Evolutionary conservation across 2,888 invertebrate genomes (phyloP).

Genomic region (Melangyna quadrimaculata): DNA sequence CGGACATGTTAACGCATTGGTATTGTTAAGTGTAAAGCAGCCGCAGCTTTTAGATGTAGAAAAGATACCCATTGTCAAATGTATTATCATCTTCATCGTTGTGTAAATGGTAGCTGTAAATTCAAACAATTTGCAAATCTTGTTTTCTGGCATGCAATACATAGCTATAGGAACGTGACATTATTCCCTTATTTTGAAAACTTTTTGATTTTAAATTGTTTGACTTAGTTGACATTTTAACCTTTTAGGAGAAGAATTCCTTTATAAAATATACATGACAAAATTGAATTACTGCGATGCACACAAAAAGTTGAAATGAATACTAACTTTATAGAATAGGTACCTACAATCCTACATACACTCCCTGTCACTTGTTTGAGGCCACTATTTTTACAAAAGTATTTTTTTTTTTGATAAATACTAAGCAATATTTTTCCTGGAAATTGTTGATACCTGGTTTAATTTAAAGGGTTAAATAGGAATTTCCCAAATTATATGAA

Average conservation of each 20-base stretch:
- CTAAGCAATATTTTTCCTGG: no score
- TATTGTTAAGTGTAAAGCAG: slow-evolving; percentile 11
- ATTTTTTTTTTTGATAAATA: no score
- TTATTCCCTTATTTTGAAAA: not conserved
- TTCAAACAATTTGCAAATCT: slow-evolving; percentile 47
- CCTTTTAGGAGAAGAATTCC: not conserved
- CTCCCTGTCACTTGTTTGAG: no score
- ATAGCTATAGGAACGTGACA: not conserved
- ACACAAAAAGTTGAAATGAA: no score
- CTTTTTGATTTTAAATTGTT: not conserved
- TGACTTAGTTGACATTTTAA: not conserved
- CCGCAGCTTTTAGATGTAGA: not conserved
- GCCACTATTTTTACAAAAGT: no score
- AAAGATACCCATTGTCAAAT: not conserved
- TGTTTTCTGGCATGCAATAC: slow-evolving; percentile 12
- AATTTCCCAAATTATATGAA: no score
- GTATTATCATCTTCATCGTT: not conserved
- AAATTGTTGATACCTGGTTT: no score
- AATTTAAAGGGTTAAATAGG: no score
- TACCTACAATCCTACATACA: no score
- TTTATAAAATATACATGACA: not conserved
- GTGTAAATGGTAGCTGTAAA: slow-evolving; percentile 54
- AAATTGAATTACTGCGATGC: no score
- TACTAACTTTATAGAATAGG: no score
- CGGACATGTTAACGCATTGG: slow-evolving; percentile 24